Conservation (phyloP, 1,140 invertebrate species). For the Apis cerana region DNA sequence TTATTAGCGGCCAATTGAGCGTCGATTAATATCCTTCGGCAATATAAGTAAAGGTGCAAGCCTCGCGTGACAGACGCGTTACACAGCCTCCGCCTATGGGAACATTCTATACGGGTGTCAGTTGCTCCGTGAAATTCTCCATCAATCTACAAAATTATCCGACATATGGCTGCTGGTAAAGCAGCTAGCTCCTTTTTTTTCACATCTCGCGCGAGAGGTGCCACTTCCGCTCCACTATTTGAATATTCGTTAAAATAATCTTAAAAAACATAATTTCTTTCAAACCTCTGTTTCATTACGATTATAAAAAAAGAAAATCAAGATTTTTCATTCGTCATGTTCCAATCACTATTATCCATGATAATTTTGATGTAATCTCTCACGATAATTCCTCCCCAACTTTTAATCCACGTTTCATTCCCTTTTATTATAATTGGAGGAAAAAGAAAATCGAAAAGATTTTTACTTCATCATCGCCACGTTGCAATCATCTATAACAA, state of each 20-base stretch:
- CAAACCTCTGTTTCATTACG: no score
- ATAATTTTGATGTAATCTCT: no score
- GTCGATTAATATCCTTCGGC: conserved; percentile 67
- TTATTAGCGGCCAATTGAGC: conserved; percentile 66
- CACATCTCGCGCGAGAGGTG: background rate
- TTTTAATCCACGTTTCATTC: no score
- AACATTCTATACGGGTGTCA: conserved; percentile 71
- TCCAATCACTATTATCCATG: no score
- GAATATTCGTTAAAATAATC: conserved; percentile 1
- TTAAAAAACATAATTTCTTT: background rate
- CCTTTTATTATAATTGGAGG: no score
- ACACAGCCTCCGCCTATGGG: conserved; percentile 33
- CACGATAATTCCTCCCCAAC: no score
- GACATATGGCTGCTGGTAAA: conserved; percentile 70
- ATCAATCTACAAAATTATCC: conserved; percentile 74
- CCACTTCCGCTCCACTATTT: conserved; percentile 40
- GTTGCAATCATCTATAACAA: no score
- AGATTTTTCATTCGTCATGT: no score
- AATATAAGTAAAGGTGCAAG: conserved; percentile 41
- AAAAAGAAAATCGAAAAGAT: no score
- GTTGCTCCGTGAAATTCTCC: conserved; percentile 76
- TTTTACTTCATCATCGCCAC: no score
- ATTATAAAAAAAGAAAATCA: no score
- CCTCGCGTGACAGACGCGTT: conserved; percentile 33
- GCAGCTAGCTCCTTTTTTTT: conserved; percentile 9